Base-by-base conservation (phyloP, 2,888 invertebrate species). In the Sthenelais limicola region DNA sequence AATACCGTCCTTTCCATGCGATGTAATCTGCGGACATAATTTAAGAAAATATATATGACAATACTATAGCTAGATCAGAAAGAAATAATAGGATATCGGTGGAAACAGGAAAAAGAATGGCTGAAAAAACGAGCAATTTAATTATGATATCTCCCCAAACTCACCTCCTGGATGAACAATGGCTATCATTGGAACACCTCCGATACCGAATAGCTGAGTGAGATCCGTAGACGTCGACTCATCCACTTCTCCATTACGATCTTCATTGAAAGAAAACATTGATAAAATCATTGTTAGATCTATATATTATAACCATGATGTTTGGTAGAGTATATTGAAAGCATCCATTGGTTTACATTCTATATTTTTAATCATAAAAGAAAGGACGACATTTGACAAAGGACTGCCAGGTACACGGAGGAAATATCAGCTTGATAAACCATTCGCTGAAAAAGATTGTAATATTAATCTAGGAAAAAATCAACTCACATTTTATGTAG, bases 1-100 rank as follows among this genome's bases (percentile, higher is more conserved):
- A 83, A 80, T 86, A 87, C 5, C 87, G 80, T 0, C 88, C 88
- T 78, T 85, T 86, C 87, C 86, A 88, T 18, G 82, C 83, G 33
- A 88, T 83, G 77, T 86, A 84, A 52, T 86, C 87, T 87, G 81
- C 0, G 72, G 56, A 69, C 47, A 48, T 47, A 18, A 21, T 43
- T 15, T 15, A 43, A 24, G 30, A 52, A 15, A 3, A 52, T 30
- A 3, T n/a, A 30, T 4, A 7, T 30, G 24, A 52, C 3, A 52
- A 7, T 18, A 15, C 15, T n/a, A 3, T n/a, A 7, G 15, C 15
- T 26, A 4, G 2, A n/a, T 52, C 24, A 52, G 24, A 30, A 4
- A 15, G 43, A 43, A 43, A 7, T 24, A n/a, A 43, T 43, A 43
- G 9, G 9, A 43, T 9, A 43, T 43, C 9, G 9, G 18, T 18